A percentile compares a stretch with the other conserved stretches of the same genome.
Evolutionary conservation across 2,113 vertebrate genomes (phyloP).

Genomic region (Chinchilla lanigera): DNA sequence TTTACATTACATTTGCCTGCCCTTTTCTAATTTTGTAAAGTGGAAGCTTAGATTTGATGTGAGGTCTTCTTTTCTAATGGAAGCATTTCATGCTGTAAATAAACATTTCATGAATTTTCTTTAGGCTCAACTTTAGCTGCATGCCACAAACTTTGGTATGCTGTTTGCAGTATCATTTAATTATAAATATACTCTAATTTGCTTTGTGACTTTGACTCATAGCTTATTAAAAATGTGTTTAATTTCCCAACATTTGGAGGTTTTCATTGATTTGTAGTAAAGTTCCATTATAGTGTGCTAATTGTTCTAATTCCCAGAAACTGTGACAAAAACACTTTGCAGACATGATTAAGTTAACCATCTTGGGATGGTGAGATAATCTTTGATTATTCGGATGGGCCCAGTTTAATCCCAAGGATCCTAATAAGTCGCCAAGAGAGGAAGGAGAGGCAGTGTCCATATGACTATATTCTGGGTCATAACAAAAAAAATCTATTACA

Average conservation of each 20-base stretch:
- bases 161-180: neutral
- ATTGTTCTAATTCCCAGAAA: conserved; percentile 7
- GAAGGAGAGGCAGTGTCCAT: neutral
- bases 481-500: neutral
- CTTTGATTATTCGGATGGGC: neutral
- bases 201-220: conserved; percentile 3
- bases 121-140: no score
- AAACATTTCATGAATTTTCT: no score
- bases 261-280: conserved; percentile 5
- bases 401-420: neutral
- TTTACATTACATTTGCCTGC: conserved; percentile 4
- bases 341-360: conserved; percentile 8
- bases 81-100: no score
- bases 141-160: no score
- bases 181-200: conserved; percentile 36
- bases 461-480: neutral
- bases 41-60: conserved; percentile 32
- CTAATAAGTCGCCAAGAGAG: neutral
- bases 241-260: neutral
- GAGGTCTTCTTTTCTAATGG: neutral
- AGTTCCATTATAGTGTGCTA: neutral
- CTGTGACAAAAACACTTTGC: neutral
- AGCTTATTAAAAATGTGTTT: neutral
- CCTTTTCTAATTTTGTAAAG: conserved; percentile 6
- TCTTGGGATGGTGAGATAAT: neutral